Base-by-base conservation (phyloP, 1,140 invertebrate genomes). In the Euwallacea fornicatus region DNA sequence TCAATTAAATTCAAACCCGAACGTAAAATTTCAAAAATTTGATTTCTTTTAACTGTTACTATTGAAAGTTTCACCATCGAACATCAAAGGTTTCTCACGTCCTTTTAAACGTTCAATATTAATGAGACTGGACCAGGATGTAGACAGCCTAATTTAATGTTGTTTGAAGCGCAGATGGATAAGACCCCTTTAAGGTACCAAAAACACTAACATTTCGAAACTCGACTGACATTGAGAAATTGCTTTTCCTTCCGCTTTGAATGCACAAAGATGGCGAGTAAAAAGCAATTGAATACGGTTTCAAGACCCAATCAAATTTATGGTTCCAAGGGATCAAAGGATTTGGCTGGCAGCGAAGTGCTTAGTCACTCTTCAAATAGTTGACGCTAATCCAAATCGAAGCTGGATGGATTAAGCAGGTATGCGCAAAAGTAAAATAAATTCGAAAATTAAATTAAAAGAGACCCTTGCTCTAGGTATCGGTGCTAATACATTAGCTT, bases 401-500 rank as follows among this genome's bases (percentile, higher is more conserved):
- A 33, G 21, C 21, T 33, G 21, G 21, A 33, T 33, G 21, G 21
- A 33, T 33, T 33, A 33, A 4, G 21, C 21, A 33, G 21, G 21
- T 33, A 33, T 33, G 21, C 21, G 21, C 21, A 33, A 33, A 33
- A 33, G 21, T 33, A 33, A 33, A 33, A 33, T 33, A 33, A 33
- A 33, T 33, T 33, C 21, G 21, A 33, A 33, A 33, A 33, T 33
- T 33, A 33, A 33, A 33, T 33, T 33, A 33, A 33, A 33, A 33
- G 21, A 4, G 21, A 33, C 4, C 21, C 21, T 33, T 33, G 9
- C 46, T 50, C 9, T 50, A 15, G n/a, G 16, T 56, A 56, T 56
- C 54, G 16, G 16, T 9, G 54, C 54, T 21, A 56, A 56, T 56
- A 56, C 11, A 56, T 56, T 56, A 8, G 54, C n/a, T 56, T 56